These are phyloP conservation scores for Esox niger DNA, from an alignment of 2,113 vertebrate species.

Conservation along the genomic window DNA sequence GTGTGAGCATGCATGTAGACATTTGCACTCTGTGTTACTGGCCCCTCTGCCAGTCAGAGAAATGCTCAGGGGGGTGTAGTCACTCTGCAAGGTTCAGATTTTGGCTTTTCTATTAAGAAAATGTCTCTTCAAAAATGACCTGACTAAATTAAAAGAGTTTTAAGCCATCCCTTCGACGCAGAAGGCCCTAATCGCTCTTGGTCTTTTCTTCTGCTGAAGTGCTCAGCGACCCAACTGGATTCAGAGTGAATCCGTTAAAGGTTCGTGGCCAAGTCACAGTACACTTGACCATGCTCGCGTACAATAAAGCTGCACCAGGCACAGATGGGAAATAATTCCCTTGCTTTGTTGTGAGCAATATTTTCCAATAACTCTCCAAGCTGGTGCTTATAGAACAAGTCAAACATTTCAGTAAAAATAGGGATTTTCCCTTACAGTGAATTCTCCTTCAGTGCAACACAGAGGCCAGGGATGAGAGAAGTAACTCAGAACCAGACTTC, in stretches of 20 bases:
- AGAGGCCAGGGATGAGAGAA: background rate
- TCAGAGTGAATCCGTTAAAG: constrained; percentile 8
- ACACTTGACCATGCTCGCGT: background rate
- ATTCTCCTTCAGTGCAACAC: background rate
- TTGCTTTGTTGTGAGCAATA: constrained; percentile 25
- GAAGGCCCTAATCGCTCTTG: background rate
- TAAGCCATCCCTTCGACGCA: background rate
- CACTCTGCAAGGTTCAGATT: no score
- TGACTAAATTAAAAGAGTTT: no score
- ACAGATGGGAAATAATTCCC: constrained; percentile 9
- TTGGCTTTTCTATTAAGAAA: no score
- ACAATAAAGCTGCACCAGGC: constrained; percentile 11
- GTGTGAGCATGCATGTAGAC: no score
- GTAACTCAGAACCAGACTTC: background rate
- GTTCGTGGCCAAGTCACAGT: constrained; percentile 6
- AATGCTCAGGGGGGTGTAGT: no score
- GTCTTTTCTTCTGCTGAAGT: background rate
- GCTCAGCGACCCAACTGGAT: background rate
- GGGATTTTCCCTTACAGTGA: background rate
- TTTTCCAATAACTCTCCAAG: constrained; percentile 5
- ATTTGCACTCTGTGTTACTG: no score
- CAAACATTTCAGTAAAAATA: constrained; percentile 22
- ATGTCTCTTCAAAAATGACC: no score
- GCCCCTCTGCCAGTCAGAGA: no score
- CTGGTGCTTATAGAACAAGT: constrained; percentile 1